phyloP scores from a whole-genome alignment of 2,113 vertebrate genomes.

The Gymnorhina tibicen region DNA sequence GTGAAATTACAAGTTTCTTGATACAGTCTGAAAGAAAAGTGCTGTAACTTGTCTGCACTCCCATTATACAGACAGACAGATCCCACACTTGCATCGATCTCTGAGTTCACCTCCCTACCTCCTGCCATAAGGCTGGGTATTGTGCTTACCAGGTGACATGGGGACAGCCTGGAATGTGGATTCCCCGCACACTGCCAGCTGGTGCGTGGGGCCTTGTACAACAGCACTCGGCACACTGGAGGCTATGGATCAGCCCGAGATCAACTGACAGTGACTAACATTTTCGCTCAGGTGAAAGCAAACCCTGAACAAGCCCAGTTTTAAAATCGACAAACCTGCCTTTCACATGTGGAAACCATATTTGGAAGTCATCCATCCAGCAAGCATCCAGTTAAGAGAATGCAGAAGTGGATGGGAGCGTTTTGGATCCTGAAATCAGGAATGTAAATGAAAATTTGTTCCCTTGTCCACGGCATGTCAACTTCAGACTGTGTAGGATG shows the following conservation, averaged over 20 bases:
- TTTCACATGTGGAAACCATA: neutral
- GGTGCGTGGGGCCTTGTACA: neutral
- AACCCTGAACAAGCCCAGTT: neutral
- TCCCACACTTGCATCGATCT: neutral
- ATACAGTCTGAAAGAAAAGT: conserved; percentile 28
- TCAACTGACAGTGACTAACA: neutral
- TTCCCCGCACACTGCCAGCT: neutral
- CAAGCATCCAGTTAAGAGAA: neutral
- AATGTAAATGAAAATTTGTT: neutral
- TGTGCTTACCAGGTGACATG: conserved; percentile 1
- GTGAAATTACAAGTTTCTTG: conserved; percentile 34
- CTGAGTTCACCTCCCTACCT: neutral
- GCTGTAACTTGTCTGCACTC: neutral
- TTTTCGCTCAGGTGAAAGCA: neutral
- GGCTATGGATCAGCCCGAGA: neutral
- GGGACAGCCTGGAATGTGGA: neutral
- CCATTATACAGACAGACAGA: neutral
- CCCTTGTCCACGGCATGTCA: neutral
- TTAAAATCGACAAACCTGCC: neutral
- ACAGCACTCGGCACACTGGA: neutral
- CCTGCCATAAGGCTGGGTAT: neutral
- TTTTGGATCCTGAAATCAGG: neutral
- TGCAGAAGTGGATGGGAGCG: accelerated
- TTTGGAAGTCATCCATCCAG: neutral
- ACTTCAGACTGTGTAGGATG: neutral